phyloP scores from a whole-genome alignment of 2,113 vertebrate genomes.

The Trichechus manatus region DNA sequence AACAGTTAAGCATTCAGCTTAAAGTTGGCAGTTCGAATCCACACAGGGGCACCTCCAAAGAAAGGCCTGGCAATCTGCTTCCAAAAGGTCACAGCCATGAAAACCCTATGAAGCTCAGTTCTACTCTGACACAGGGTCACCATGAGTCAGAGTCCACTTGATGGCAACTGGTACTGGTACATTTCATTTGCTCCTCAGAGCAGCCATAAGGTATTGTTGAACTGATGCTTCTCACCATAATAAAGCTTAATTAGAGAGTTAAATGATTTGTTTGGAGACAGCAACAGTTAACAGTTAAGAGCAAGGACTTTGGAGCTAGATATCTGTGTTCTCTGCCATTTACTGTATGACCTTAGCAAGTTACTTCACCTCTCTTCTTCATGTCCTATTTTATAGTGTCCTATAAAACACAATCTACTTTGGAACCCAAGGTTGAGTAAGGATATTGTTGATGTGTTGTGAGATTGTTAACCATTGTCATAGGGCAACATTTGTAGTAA shows the following conservation, averaged over 20 bases:
- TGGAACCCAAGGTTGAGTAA: no score
- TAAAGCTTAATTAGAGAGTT: slow-evolving; percentile 3
- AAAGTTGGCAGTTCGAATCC: background rate
- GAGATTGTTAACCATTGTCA: no score
- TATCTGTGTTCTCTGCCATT: slow-evolving; percentile 5
- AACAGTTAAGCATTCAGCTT: background rate
- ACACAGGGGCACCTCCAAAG: background rate
- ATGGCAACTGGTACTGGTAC: background rate
- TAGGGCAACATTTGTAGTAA: no score
- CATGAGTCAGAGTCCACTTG: background rate
- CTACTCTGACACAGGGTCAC: background rate
- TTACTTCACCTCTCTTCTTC: background rate
- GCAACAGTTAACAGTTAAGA: background rate
- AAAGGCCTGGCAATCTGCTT: background rate
- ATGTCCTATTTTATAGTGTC: background rate
- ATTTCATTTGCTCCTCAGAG: background rate
- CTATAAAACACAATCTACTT: slow-evolving; percentile 23
- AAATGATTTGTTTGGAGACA: background rate
- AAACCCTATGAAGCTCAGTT: background rate
- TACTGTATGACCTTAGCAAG: background rate
- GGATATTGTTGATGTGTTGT: no score
- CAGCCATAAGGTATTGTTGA: background rate
- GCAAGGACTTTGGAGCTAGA: slow-evolving; percentile 46
- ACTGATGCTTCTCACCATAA: background rate
- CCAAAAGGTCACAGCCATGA: background rate